phyloP scores from a whole-genome alignment of 2,113 vertebrate species.

The Smithornis capensis region DNA sequence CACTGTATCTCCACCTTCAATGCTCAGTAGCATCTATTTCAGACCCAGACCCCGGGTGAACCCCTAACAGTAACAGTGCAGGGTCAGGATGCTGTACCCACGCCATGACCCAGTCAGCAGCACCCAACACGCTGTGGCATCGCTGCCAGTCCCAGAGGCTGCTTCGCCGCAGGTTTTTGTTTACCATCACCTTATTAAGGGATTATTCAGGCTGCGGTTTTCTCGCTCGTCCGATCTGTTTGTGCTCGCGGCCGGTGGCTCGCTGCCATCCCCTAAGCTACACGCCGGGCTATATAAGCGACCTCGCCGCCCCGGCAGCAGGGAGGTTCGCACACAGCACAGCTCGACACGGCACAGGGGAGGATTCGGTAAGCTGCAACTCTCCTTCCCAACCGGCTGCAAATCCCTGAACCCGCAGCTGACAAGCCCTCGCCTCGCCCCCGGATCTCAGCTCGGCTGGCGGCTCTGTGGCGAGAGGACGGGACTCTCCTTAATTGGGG shows the following conservation, averaged over 20 bases:
- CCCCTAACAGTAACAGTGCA: accelerated
- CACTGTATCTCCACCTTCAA: not conserved
- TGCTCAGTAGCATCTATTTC: accelerated
- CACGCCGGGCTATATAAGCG: slow-evolving; percentile 79
- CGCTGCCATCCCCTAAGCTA: slow-evolving; percentile 70
- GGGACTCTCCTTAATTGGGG: not conserved
- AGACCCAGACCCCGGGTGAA: not conserved
- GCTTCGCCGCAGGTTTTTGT: not conserved
- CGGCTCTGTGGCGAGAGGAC: not conserved
- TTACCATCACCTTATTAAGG: slow-evolving; percentile 20
- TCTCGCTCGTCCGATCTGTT: slow-evolving; percentile 69
- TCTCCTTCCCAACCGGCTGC: not conserved
- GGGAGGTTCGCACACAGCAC: not conserved
- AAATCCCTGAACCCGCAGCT: not conserved
- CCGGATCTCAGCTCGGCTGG: not conserved
- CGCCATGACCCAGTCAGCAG: not conserved
- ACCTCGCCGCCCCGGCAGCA: not conserved
- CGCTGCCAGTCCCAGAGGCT: not conserved
- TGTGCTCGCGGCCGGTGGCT: slow-evolving; percentile 71
- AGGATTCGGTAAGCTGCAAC: slow-evolving; percentile 38
- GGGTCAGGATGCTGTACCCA: accelerated
- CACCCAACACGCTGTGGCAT: not conserved
- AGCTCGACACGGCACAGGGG: slow-evolving; percentile 32
- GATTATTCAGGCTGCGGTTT: slow-evolving; percentile 58
- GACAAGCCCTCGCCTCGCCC: not conserved